Evolutionary conservation across 2,888 invertebrate genomes (phyloP).

Genomic region (Amphiduros pacificus): DNA sequence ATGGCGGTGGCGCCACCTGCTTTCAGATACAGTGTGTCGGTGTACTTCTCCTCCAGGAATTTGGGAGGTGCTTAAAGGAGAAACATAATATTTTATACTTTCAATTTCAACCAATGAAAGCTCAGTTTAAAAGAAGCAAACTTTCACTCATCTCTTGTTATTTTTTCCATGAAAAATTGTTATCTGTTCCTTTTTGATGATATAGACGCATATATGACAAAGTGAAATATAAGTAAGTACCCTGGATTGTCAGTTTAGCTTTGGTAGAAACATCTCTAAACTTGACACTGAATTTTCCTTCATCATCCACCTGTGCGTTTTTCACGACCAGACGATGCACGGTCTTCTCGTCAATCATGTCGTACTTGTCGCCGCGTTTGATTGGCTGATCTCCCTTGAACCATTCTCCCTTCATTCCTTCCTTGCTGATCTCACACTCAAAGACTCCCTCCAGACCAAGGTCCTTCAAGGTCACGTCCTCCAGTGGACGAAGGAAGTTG

Average conservation of each 20-base stretch:
- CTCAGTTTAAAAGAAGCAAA: no score
- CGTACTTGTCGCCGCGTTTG: conserved; percentile 24
- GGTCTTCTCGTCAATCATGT: conserved; percentile 17
- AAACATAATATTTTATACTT: no score
- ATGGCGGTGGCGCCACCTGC: conserved; percentile 29
- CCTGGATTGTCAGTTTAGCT: conserved; percentile 28
- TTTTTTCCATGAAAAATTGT: no score
- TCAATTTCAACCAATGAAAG: no score
- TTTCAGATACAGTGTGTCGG: conserved; percentile 27
- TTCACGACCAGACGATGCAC: conserved; percentile 26
- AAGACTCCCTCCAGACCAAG: conserved; percentile 59
- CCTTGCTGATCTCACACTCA: conserved; percentile 79
- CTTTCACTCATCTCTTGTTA: no score
- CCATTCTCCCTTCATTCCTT: conserved; percentile 79
- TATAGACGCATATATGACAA: neutral
- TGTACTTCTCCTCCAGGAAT: conserved; percentile 11
- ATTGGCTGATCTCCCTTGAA: conserved; percentile 58
- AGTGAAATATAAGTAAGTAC: conserved; percentile 19
- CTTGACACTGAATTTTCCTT: conserved; percentile 27
- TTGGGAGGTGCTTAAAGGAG: conserved; percentile 16
- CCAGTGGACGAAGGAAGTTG: conserved; percentile 47
- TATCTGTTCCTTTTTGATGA: neutral
- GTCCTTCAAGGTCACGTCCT: conserved; percentile 47
- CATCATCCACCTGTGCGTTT: conserved; percentile 29
- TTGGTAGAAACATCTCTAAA: conserved; percentile 18